Conservation (phyloP, 2,797 vertebrate species). For the Melanogrammus aeglefinus region DNA sequence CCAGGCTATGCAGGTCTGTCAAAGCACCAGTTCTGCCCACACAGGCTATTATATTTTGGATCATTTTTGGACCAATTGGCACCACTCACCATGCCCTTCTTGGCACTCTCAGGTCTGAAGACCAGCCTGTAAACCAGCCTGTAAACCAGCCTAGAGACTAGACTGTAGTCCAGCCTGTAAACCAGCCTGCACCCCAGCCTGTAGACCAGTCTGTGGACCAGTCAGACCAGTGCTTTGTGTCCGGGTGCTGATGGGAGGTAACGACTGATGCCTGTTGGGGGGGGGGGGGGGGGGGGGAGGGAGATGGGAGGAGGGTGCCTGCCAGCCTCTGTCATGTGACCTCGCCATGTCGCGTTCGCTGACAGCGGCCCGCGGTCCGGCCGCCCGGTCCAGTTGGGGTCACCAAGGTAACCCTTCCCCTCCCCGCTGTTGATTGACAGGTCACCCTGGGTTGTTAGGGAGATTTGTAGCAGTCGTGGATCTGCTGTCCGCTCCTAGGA, state of each 20-base stretch:
- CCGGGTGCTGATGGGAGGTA: conserved; percentile 65
- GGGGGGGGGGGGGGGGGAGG: conserved; percentile 58
- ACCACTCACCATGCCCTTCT: conserved; percentile 63
- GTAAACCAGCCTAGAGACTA: neutral
- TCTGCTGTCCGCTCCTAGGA: conserved; percentile 70
- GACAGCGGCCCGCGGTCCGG: conserved; percentile 34
- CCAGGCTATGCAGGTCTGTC: neutral
- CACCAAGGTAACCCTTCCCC: conserved; percentile 54
- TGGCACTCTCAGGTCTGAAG: conserved; percentile 41
- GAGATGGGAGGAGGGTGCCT: conserved; percentile 62
- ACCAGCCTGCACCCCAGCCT: neutral
- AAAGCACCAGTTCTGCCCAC: conserved; percentile 61
- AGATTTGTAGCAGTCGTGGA: conserved; percentile 72
- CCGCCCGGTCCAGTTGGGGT: conserved; percentile 65
- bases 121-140: neutral
- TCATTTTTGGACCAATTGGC: conserved; percentile 30
- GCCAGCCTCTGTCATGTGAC: conserved; percentile 48
- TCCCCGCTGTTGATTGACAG: conserved; percentile 65
- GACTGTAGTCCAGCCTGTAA: neutral
- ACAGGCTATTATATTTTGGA: conserved; percentile 67
- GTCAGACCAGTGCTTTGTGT: neutral
- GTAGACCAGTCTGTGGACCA: neutral
- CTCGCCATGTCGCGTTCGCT: conserved; percentile 28
- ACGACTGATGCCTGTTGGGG: conserved; percentile 63
- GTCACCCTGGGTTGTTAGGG: conserved; percentile 75